Conservation (phyloP, 1,140 invertebrate species). For the Chelonus insularis region DNA sequence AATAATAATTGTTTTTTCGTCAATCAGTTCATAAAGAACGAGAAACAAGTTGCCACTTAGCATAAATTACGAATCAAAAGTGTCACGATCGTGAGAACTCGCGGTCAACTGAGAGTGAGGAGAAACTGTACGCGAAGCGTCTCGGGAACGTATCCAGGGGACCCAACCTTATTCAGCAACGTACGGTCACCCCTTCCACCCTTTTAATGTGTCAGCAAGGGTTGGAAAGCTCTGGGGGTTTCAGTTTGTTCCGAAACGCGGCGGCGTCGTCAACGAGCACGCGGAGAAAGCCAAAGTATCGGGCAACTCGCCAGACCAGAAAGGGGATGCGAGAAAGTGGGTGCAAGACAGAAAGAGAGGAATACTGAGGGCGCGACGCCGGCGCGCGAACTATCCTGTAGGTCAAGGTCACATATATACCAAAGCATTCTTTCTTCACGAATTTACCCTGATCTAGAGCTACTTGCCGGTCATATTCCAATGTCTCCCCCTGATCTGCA, state of each 20-base stretch:
- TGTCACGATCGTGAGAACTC: slow-evolving; percentile 18
- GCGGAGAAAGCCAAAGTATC: neutral
- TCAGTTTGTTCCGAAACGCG: slow-evolving; percentile 12
- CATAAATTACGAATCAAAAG: too few species aligned
- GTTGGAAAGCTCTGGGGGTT: neutral
- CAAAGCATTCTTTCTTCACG: neutral
- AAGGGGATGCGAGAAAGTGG: slow-evolving; percentile 7
- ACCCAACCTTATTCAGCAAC: slow-evolving; percentile 15
- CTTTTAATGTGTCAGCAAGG: neutral
- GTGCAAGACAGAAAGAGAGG: slow-evolving; percentile 28
- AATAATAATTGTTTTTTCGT: too few species aligned
- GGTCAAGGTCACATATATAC: slow-evolving; percentile 50
- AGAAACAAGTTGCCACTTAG: too few species aligned
- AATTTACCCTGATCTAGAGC: slow-evolving; percentile 13
- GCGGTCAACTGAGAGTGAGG: slow-evolving; percentile 29
- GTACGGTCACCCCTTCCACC: neutral
- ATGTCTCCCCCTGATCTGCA: neutral
- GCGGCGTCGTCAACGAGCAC: neutral
- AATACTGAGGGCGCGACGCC: slow-evolving; percentile 49
- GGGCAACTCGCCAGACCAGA: neutral
- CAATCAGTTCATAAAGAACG: too few species aligned
- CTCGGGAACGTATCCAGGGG: slow-evolving; percentile 29
- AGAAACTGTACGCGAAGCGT: slow-evolving; percentile 15
- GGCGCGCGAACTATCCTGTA: slow-evolving; percentile 53
- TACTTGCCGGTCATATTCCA: too few species aligned